Base-by-base conservation (phyloP, 1,140 invertebrate genomes). In the Wiebesia pumilae region DNA sequence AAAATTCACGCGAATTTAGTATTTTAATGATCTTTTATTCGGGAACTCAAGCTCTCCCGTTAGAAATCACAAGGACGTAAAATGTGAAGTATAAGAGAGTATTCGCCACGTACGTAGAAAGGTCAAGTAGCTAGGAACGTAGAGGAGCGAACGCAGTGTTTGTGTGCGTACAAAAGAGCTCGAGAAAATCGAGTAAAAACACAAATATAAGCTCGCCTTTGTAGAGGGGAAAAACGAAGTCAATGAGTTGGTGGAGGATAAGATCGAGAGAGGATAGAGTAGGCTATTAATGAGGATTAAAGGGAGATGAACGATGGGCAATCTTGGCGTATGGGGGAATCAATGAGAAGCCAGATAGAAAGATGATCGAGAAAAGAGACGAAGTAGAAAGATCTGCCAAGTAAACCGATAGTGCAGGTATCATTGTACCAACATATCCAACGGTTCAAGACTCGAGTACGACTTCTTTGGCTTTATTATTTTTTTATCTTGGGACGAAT, bases 181-280 rank as follows among this genome's bases (percentile, higher is more conserved):
- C 40, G 6, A 71, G 62, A 80, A 85, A 85, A 85, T 69, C 58
- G 83, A 85, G 75, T 65, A 51, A 80, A 84, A 84, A 62, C 35
- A 69, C 62, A 38, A 47, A n/a, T 14, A 7, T 54, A 71, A 27
- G 58, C 33, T 62, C 24, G 73, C 0, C 73, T 19, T 51, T 7
- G 51, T 33, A 12, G 73, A 47, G 27, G 33, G 27, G 71, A 83
- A 80, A 80, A 78, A 88, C 43, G 75, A 87, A 85, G 84, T 81
- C 62, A 80, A 87, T 43, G 65, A 87, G 54, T 54, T 43, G 65
- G 43, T 43, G 65, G 43, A 82, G 78, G 85, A 81, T 58, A 65
- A 78, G 54, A 84, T 47, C 14, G 21, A 58, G 24, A n/a, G 65
- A 7, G 67, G 21, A 21, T 33, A 47, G 30, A 38, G 30, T 14